Conservation (phyloP, 2,888 invertebrate species). For the Anticlea derivata region DNA sequence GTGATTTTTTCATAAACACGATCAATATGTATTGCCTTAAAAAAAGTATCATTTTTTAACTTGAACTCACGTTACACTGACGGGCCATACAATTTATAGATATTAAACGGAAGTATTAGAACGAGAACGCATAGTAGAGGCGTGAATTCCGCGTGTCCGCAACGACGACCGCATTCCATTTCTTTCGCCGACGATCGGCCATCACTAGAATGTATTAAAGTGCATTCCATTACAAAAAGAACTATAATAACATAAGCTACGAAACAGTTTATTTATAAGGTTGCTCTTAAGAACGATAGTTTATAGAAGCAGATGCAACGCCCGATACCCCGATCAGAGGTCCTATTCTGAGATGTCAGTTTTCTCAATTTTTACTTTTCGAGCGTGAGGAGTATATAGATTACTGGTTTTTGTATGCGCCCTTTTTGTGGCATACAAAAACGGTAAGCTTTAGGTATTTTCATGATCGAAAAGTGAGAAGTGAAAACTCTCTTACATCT, state of each 20-base stretch:
- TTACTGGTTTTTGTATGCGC: too few species aligned
- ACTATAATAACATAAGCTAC: conserved; percentile 50
- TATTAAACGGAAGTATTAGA: conserved; percentile 36
- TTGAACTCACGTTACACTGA: not conserved
- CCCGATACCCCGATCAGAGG: not conserved
- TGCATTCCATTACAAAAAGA: conserved; percentile 54
- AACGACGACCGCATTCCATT: conserved; percentile 59
- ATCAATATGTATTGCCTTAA: too few species aligned
- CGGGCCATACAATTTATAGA: conserved; percentile 6
- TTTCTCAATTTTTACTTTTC: too few species aligned
- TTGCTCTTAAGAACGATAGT: conserved; percentile 12
- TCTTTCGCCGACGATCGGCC: conserved; percentile 50
- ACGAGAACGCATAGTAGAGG: conserved; percentile 44
- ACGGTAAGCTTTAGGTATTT: too few species aligned
- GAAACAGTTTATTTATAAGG: conserved; percentile 36
- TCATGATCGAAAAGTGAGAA: too few species aligned
- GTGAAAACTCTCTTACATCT: too few species aligned
- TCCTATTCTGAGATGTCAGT: too few species aligned
- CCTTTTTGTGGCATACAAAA: too few species aligned
- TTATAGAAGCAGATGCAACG: not conserved
- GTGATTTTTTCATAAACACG: too few species aligned
- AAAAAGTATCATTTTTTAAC: too few species aligned
- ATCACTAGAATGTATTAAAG: conserved; percentile 53
- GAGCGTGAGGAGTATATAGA: too few species aligned
- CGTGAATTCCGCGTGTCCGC: conserved; percentile 42